Percentiles rank a stretch among this genome's conserved stretches.
These are phyloP conservation scores for Oreocharis arfaki DNA, from an alignment of 2,113 vertebrate species.

Conservation along the genomic window DNA sequence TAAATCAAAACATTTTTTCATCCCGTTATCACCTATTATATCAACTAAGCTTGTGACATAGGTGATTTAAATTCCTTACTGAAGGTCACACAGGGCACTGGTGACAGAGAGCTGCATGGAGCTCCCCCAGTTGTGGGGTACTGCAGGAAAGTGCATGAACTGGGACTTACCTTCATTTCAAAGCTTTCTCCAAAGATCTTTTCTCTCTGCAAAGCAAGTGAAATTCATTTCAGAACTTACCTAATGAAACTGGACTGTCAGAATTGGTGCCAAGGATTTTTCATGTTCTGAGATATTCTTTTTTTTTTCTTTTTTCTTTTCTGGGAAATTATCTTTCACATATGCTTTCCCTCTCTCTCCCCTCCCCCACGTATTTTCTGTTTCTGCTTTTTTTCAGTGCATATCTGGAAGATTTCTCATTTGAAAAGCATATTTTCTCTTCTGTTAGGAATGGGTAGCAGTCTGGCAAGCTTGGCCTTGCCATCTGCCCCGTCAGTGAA, in stretches of 20 bases:
- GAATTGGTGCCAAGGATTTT: not conserved
- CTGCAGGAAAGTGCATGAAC: not conserved
- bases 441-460: not conserved
- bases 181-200: not conserved
- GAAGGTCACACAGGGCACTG: not conserved
- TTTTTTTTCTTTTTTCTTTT: not conserved
- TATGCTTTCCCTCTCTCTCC: not conserved
- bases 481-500: conserved; percentile 8
- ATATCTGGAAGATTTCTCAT: conserved; percentile 32
- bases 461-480: not conserved
- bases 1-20: not conserved
- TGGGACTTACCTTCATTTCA: not conserved
- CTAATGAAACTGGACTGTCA: not conserved
- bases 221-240: conserved; percentile 12
- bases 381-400: conserved; percentile 34
- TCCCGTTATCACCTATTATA: not conserved
- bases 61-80: conserved; percentile 36
- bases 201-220: not conserved
- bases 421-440: conserved; percentile 26
- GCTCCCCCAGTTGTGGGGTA: not conserved
- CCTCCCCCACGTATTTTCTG: not conserved
- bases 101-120: not conserved
- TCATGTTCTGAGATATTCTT: not conserved
- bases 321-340: not conserved
- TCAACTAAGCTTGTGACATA: not conserved